Evolutionary conservation across 1,140 invertebrate genomes (phyloP), one percentile per base, ranked within the genome.

Genomic region (Leptinotarsa defecta): DNA sequence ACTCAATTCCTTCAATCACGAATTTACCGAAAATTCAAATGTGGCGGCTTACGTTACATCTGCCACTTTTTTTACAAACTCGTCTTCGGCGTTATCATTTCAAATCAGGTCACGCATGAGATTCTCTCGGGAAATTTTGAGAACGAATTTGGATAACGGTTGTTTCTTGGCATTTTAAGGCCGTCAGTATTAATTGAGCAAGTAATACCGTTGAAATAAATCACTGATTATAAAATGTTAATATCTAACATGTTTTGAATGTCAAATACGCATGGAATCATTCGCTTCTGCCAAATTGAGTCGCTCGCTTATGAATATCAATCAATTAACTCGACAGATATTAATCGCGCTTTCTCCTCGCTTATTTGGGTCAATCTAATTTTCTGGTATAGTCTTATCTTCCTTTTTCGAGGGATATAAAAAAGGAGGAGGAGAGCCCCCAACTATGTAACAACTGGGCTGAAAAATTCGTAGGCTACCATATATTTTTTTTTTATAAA

Each of bases 171-270:
- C 17, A 57, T 15, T 57, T 5, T 57, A 4, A 57, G 52, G 52
- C 13, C 17, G 52, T 19, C 52, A 15, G n/a, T 57, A 57, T 57
- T 15, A 57, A 57, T 57, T 19, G 52, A n/a, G 52, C n/a, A 57
- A 57, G 15, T 57, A 57, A 57, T 57, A 57, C 52, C 52, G 52
- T 57, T 57, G 52, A 57, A 57, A 57, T 57, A 57, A 57, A 17
- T 57, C 15, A 57, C n/a, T 57, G 52, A 57, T 57, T 13, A 57
- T 57, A 57, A 57, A 57, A 17, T 57, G 52, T 19, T 57, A 57
- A 17, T 57, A 57, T 15, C 4, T 17, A 15, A 57, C 52, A 57
- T 57, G 52, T 57, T 57, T 5, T 57, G 52, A 57, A 57, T 57
- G n/a, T 2, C 52, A 19, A 57, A 57, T 17, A 57, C n/a, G 52